These are phyloP conservation scores for Tethea ocularis DNA, from an alignment of 2,888 invertebrate species.

Conservation along the genomic window DNA sequence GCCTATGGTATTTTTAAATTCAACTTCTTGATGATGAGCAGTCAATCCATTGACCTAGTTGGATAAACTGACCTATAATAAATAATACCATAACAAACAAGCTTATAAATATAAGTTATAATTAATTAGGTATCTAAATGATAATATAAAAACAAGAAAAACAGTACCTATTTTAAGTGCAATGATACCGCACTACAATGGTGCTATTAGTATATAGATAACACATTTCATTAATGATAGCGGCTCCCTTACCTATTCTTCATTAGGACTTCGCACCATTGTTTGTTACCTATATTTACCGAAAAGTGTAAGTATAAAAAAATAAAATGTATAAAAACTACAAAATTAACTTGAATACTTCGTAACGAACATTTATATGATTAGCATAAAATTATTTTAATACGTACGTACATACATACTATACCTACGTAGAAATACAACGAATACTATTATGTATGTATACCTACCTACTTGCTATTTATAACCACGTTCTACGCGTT, in stretches of 20 bases:
- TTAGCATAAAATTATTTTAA: background rate
- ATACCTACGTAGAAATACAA: background rate
- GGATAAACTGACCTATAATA: constrained; percentile 22
- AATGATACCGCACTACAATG: background rate
- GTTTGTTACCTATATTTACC: background rate
- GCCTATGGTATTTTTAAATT: background rate
- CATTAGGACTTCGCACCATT: background rate
- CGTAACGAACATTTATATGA: background rate
- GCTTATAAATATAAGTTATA: constrained; percentile 12
- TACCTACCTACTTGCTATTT: too few relatives aligned
- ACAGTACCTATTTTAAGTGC: background rate
- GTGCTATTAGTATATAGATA: background rate
- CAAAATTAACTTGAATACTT: background rate
- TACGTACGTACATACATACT: background rate
- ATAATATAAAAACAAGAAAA: constrained; percentile 8
- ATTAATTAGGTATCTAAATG: constrained; percentile 5
- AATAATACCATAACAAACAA: constrained; percentile 7
- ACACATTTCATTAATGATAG: background rate
- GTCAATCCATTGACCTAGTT: constrained; percentile 35
- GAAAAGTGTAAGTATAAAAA: background rate
- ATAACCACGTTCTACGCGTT: constrained; percentile 4
- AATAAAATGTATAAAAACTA: background rate
- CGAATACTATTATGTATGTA: background rate
- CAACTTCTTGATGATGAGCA: background rate
- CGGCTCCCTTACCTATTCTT: background rate